A percentile compares a stretch with the other conserved stretches of the same genome.
phyloP scores from a whole-genome alignment of 2,113 vertebrate species.

The Gobius niger region DNA sequence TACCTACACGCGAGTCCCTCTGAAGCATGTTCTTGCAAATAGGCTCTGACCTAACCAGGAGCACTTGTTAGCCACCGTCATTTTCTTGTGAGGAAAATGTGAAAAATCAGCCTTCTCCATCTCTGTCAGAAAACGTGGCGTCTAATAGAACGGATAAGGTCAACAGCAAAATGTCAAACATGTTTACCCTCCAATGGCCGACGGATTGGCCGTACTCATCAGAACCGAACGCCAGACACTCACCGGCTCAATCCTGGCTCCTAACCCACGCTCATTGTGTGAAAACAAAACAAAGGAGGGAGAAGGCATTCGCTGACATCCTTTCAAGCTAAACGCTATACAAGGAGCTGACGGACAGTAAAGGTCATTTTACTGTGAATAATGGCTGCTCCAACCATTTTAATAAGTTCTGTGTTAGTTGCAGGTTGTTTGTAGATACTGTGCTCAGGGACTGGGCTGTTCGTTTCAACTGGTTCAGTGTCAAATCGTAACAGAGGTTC shows the following conservation, averaged over 20 bases:
- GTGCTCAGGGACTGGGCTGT: too few relatives aligned
- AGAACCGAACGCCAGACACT: constrained; percentile 58
- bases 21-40: constrained; percentile 49
- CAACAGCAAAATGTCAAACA: constrained; percentile 70
- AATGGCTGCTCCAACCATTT: constrained; percentile 5
- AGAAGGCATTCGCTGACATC: neutral
- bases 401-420: neutral
- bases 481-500: too few relatives aligned
- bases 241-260: constrained; percentile 3
- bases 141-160: constrained; percentile 68
- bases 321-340: constrained; percentile 11
- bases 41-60: constrained; percentile 59
- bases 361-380: constrained; percentile 43
- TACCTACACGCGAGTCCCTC: constrained; percentile 12
- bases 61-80: constrained; percentile 61
- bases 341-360: constrained; percentile 20
- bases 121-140: constrained; percentile 64
- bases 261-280: constrained; percentile 41
- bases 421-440: neutral
- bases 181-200: constrained; percentile 69
- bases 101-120: constrained; percentile 55
- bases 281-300: constrained; percentile 40
- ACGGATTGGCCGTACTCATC: constrained; percentile 60
- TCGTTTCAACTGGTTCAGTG: too few relatives aligned
- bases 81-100: constrained; percentile 58